Evolutionary conservation across 2,797 vertebrate species (phyloP), one percentile per base, ranked within the genome.

Genomic region (Sphenopsis melanotis): DNA sequence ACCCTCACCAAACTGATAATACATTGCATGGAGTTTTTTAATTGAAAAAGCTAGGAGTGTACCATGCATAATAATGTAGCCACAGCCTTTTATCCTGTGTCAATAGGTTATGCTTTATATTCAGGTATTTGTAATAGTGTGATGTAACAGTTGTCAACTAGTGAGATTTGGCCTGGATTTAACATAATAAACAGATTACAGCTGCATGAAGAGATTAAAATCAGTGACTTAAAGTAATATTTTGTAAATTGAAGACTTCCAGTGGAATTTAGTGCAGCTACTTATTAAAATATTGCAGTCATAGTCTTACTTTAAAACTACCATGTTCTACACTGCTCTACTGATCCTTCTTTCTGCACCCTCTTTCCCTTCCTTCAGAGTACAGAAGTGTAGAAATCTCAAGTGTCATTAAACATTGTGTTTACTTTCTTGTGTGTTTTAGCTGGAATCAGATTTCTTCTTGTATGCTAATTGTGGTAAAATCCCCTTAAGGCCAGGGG

Each of bases 141-240:
- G 83, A 72, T 88, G 66, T 86, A 89, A 84, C 56, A 80, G 53
- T 76, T 93, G 71, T 77, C 83, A 77, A 23, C 60, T 42, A 50
- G 63, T 63, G 60, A 92, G 86, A 92, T 75, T 87, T 89, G 66
- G 69, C 77, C 50, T 77, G 85, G 39, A 63, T 91, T 93, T 89
- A 77, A 79, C 41, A 92, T 69, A 90, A 65, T 69, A 87, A 94
- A 92, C 42, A 89, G 72, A 75, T 89, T 65, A 81, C 39, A 72
- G 55, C 44, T 79, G 37, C 41, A 24, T 76, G 66, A 64, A 3
- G 17, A 72, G 76, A 65, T 90, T 78, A 46, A 90, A 88, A 88
- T 50, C 69, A 50, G 30, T 70, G 77, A 74, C 11, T 85, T 66
- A 39, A 88, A 83, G 44, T 68, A 85, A 50, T 11, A 13, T 64